Conservation (phyloP, 2,888 invertebrate species). For the Cactoblastis cactorum region DNA sequence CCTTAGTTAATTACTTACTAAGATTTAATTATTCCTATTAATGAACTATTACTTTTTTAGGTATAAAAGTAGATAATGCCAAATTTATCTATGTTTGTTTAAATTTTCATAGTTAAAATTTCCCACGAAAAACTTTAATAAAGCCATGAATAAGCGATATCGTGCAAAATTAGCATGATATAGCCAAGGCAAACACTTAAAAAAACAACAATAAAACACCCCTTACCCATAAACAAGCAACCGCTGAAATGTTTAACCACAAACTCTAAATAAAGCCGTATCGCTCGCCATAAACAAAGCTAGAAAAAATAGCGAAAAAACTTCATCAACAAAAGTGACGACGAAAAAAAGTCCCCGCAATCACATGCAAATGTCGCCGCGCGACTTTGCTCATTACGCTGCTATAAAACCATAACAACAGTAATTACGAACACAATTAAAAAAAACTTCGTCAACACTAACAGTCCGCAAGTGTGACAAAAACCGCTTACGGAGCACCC, state of each 20-base stretch:
- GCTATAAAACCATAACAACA: conserved; percentile 75
- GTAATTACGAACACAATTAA: conserved; percentile 73
- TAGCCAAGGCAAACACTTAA: conserved; percentile 50
- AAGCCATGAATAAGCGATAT: conserved; percentile 18
- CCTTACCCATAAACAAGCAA: conserved; percentile 65
- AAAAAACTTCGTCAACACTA: conserved; percentile 68
- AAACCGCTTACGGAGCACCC: conserved; percentile 75
- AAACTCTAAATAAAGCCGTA: conserved; percentile 68
- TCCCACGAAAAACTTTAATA: conserved; percentile 3
- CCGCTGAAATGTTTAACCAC: conserved; percentile 73
- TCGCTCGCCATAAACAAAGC: conserved; percentile 60
- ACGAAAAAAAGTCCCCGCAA: conserved; percentile 60
- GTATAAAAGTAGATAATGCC: background rate
- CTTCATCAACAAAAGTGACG: conserved; percentile 63
- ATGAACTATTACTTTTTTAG: background rate
- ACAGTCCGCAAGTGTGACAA: conserved; percentile 71
- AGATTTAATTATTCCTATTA: no score
- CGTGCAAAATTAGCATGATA: conserved; percentile 43
- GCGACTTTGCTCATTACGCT: conserved; percentile 68
- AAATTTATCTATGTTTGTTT: no score
- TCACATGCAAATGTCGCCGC: conserved; percentile 74
- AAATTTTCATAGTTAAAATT: background rate
- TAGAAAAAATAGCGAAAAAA: conserved; percentile 66
- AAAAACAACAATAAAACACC: conserved; percentile 59
- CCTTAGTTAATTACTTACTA: no score